phyloP scores from a whole-genome alignment of 2,888 invertebrate species.

The Archaeoteleia sp. region DNA sequence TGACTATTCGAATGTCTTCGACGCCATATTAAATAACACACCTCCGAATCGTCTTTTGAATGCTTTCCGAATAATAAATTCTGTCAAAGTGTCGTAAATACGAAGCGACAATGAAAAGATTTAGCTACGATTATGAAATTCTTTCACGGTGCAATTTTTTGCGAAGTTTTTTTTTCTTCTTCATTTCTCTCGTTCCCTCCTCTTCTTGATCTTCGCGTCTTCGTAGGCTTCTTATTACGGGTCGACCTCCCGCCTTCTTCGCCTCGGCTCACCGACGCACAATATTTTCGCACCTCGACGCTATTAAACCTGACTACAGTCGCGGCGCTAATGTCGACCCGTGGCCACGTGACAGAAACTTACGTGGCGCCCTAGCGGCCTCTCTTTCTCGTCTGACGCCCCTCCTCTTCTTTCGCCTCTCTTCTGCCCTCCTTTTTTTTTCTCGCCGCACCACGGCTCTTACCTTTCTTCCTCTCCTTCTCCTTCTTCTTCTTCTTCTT shows the following conservation, averaged over 20 bases:
- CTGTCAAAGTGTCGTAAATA: too few species aligned
- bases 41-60: too few species aligned
- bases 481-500: background rate
- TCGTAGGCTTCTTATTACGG: constrained; percentile 30
- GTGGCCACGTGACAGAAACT: constrained; percentile 45
- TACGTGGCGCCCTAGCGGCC: constrained; percentile 46
- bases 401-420: constrained; percentile 4
- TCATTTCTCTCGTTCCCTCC: constrained; percentile 4
- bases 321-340: constrained; percentile 51
- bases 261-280: constrained; percentile 16
- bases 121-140: constrained; percentile 12
- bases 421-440: constrained; percentile 19
- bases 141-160: constrained; percentile 5
- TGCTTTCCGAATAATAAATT: background rate
- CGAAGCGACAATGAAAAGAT: constrained; percentile 3
- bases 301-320: constrained; percentile 53
- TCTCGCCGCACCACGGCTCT: background rate
- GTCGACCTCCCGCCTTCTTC: constrained; percentile 30
- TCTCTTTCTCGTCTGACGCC: constrained; percentile 10
- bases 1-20: too few species aligned
- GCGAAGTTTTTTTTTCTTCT: background rate
- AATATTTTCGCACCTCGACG: constrained; percentile 56
- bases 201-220: constrained; percentile 16
- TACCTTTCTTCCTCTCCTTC: constrained; percentile 2
- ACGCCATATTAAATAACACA: too few species aligned